Percentiles rank a stretch among this genome's conserved stretches.
phyloP scores from a whole-genome alignment of 2,888 invertebrate species.

The Drosophila multiciliata region DNA sequence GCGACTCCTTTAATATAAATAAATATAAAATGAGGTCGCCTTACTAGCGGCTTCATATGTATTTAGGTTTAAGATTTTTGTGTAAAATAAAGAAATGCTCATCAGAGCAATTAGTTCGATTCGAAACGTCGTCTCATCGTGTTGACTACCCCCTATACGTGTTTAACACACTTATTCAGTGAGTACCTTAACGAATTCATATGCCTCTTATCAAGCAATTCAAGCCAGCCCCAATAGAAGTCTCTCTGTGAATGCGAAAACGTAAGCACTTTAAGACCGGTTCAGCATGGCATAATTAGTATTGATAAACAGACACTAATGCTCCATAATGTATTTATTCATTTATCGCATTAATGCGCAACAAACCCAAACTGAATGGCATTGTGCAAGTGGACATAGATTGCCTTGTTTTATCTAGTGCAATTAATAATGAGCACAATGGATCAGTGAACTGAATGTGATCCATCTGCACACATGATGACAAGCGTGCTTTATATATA shows the following conservation, averaged over 20 bases:
- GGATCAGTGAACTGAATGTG: conserved; percentile 5
- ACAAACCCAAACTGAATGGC: conserved; percentile 27
- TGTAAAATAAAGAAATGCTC: too few species aligned
- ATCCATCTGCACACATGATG: background rate
- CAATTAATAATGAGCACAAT: background rate
- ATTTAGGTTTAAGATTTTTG: too few species aligned
- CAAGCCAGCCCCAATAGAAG: background rate
- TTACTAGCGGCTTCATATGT: too few species aligned
- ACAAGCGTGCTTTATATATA: background rate
- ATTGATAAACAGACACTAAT: conserved; percentile 49
- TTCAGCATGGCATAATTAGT: conserved; percentile 23
- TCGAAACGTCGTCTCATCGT: too few species aligned
- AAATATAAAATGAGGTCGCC: too few species aligned
- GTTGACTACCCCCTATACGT: too few species aligned
- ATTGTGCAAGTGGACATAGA: background rate
- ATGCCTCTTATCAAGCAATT: background rate
- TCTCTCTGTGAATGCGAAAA: background rate
- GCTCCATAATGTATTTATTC: conserved; percentile 59
- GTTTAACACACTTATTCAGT: background rate
- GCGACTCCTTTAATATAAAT: too few species aligned
- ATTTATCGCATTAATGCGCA: conserved; percentile 67
- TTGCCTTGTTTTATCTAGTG: background rate
- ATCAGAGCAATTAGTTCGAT: too few species aligned
- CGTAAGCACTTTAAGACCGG: conserved; percentile 7
- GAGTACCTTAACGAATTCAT: background rate